A percentile compares a stretch with the other conserved stretches of the same genome.
phyloP scores from a whole-genome alignment of 2,797 vertebrate genomes.

The Lophotriccus pileatus region DNA sequence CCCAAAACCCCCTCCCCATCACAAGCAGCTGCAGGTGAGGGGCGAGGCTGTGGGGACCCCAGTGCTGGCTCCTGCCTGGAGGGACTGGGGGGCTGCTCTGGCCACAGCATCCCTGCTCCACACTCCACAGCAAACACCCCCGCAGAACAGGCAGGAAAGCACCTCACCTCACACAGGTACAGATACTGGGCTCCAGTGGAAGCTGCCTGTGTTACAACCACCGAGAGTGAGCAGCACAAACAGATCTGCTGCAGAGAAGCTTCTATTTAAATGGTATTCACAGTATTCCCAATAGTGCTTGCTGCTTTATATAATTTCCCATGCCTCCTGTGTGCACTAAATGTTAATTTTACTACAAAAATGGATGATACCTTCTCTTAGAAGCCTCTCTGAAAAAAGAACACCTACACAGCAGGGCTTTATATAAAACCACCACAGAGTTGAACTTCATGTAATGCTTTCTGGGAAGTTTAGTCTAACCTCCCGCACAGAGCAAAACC shows the following conservation, averaged over 20 bases:
- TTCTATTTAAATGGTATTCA: neutral
- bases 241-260: neutral
- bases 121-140: neutral
- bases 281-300: neutral
- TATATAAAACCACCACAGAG: neutral
- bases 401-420: conserved; percentile 6
- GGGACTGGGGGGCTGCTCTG: neutral
- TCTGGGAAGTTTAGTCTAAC: neutral
- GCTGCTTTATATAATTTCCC: conserved; percentile 41
- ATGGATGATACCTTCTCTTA: neutral
- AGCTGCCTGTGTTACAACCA: neutral
- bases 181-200: accelerated
- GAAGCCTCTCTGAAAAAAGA: neutral
- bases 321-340: neutral
- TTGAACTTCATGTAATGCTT: neutral
- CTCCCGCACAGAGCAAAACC: neutral
- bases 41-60: neutral
- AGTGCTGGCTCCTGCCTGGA: accelerated
- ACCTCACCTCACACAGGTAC: accelerated
- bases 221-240: neutral
- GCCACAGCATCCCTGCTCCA: neutral
- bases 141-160: neutral
- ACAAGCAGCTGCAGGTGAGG: neutral
- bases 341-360: conserved; percentile 7
- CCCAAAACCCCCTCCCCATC: neutral